phyloP scores from a whole-genome alignment of 1,140 invertebrate genomes.

The Berghia stephanieae region DNA sequence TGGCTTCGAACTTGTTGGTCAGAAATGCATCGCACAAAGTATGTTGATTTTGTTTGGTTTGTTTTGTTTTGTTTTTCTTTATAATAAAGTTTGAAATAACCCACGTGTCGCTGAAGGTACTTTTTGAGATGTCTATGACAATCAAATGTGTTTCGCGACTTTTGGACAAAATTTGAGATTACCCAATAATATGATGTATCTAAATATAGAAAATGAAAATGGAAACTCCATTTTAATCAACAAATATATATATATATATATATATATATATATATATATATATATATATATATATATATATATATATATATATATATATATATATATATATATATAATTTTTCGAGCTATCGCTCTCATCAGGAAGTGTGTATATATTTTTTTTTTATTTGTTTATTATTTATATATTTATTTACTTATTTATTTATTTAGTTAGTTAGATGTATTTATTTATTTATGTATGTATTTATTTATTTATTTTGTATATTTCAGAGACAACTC shows the following conservation, averaged over 20 bases:
- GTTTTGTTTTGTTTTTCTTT: neutral
- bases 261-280: neutral
- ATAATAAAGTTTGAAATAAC: neutral
- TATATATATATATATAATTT: neutral
- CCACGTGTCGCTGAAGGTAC: neutral
- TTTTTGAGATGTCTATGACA: too few species aligned
- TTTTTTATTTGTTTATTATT: neutral
- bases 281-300: neutral
- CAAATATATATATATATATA: neutral
- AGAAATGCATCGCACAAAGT: slow-evolving; percentile 73
- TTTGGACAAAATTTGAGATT: neutral
- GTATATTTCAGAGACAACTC: neutral
- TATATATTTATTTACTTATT: neutral
- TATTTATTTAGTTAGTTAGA: neutral
- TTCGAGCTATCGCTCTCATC: neutral
- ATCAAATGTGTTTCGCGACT: too few species aligned
- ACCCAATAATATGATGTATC: neutral
- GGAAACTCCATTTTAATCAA: neutral
- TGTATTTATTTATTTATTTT: too few species aligned
- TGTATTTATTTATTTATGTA: too few species aligned
- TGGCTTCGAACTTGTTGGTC: slow-evolving; percentile 73
- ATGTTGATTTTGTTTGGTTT: neutral
- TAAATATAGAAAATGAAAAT: neutral
- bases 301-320: neutral
- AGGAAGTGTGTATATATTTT: neutral